Evolutionary conservation across 2,888 invertebrate genomes (phyloP).

Genomic region (Tupiocoris notatus): DNA sequence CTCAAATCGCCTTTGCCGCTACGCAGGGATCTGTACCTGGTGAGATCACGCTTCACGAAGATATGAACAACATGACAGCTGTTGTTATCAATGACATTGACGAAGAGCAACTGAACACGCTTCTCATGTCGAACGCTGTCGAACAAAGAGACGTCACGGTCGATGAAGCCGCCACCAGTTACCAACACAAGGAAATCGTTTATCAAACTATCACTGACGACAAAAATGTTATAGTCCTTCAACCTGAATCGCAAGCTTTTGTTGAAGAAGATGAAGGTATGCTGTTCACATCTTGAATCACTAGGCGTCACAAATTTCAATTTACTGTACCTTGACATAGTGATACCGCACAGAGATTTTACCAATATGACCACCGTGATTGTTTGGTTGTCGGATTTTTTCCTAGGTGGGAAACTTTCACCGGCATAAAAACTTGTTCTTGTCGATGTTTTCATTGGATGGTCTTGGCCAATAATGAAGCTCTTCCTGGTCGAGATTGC

Average conservation of each 20-base stretch:
- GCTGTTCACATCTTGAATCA: constrained; percentile 38
- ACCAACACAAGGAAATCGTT: constrained; percentile 22
- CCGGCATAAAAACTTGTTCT: too few relatives aligned
- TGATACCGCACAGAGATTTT: not conserved
- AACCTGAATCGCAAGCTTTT: constrained; percentile 34
- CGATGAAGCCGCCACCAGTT: not conserved
- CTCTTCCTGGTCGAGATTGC: too few relatives aligned
- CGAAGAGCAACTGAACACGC: constrained; percentile 33
- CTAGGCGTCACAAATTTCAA: too few relatives aligned
- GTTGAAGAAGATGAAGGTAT: constrained; percentile 38
- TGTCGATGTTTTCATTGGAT: too few relatives aligned
- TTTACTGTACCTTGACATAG: not conserved
- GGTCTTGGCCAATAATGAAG: too few relatives aligned
- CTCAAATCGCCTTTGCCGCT: constrained; percentile 16
- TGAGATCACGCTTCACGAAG: constrained; percentile 30
- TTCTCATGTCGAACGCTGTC: constrained; percentile 31
- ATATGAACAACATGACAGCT: constrained; percentile 40
- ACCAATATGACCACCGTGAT: too few relatives aligned
- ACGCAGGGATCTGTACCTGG: constrained; percentile 9
- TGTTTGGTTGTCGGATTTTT: too few relatives aligned
- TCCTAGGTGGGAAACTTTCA: too few relatives aligned
- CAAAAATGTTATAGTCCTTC: constrained; percentile 35
- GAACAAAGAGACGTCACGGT: not conserved
- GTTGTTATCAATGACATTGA: constrained; percentile 37
- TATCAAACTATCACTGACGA: constrained; percentile 28